These are phyloP conservation scores for Pterocles orientalis DNA, from an alignment of 2,113 vertebrate genomes.

Conservation along the genomic window DNA sequence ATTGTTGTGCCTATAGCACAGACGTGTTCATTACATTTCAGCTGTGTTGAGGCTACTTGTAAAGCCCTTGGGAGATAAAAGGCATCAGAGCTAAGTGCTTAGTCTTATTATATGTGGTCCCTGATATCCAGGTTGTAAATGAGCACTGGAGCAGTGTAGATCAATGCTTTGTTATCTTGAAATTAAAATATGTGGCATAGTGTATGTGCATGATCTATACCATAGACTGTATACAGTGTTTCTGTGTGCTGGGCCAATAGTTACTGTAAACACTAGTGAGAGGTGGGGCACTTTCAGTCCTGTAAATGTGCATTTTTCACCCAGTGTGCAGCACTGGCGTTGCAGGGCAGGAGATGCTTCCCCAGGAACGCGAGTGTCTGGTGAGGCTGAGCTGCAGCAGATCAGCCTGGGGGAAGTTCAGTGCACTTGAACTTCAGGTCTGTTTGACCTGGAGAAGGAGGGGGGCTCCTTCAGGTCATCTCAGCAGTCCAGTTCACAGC, in stretches of 20 bases:
- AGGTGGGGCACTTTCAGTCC: not conserved
- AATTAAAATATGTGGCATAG: not conserved
- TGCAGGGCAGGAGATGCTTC: no score
- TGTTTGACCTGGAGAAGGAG: not conserved
- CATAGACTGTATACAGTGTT: not conserved
- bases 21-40: not conserved
- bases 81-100: not conserved
- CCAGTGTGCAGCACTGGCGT: not conserved
- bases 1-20: not conserved
- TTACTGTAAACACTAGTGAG: not conserved
- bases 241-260: not conserved
- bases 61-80: not conserved
- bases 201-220: accelerated
- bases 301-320: not conserved
- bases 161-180: not conserved
- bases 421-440: not conserved
- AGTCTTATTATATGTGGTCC: not conserved
- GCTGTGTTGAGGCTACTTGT: not conserved
- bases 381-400: not conserved
- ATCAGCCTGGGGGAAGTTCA: not conserved
- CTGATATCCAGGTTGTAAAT: not conserved
- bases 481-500: not conserved
- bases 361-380: accelerated
- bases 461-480: not conserved
- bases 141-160: not conserved